Evolutionary conservation across 2,113 vertebrate species (phyloP).

Genomic region (Corvus hawaiiensis): DNA sequence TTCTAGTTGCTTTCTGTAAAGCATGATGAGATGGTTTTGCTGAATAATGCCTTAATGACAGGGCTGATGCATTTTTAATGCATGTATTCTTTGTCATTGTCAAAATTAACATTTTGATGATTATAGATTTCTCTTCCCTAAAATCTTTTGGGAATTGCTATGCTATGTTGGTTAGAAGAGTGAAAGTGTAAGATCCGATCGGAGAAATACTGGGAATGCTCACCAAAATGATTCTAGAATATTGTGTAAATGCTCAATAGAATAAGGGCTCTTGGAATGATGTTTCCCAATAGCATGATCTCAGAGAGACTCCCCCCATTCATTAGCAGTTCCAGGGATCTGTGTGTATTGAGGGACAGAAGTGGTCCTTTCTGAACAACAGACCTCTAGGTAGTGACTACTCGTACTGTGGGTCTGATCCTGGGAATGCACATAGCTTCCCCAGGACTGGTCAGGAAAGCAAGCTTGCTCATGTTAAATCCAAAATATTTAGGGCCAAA

Average conservation of each 20-base stretch:
- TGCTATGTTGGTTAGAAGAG: background rate
- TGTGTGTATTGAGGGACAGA: background rate
- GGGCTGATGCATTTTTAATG: conserved; percentile 47
- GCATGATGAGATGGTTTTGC: conserved; percentile 36
- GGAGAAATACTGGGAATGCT: background rate
- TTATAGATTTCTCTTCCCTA: conserved; percentile 14
- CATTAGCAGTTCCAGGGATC: background rate
- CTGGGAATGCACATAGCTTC: background rate
- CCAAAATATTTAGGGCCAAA: background rate
- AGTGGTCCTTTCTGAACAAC: background rate
- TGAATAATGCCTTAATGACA: conserved; percentile 53
- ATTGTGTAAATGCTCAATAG: background rate
- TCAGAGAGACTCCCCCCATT: background rate
- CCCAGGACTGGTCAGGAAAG: background rate
- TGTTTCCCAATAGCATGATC: background rate
- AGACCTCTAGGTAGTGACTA: background rate
- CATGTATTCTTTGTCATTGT: conserved; percentile 33
- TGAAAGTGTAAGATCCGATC: background rate
- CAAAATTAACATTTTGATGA: conserved; percentile 56
- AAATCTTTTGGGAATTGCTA: background rate
- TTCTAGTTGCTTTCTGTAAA: conserved; percentile 13
- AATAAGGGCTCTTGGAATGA: background rate
- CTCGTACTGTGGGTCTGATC: background rate
- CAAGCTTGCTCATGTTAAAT: background rate
- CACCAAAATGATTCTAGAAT: background rate